phyloP scores from a whole-genome alignment of 1,140 invertebrate genomes.

The Physella acuta region DNA sequence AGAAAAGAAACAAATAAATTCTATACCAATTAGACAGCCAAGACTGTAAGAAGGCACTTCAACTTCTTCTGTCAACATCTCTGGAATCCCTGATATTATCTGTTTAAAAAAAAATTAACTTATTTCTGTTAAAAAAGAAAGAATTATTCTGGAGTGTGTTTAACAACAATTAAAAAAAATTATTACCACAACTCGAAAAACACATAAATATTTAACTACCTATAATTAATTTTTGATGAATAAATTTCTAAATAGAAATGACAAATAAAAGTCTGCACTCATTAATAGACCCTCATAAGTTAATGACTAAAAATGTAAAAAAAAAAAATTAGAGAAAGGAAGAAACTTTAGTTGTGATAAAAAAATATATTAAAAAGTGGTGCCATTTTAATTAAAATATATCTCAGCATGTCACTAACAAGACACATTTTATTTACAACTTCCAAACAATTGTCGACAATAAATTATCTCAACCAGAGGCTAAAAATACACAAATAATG shows the following conservation, averaged over 20 bases:
- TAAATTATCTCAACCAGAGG: no score
- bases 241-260: not conserved
- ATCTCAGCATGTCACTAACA: no score
- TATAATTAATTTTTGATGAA: not conserved
- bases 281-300: not conserved
- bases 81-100: conserved; percentile 70
- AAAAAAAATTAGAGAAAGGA: no score
- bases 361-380: no score
- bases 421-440: no score
- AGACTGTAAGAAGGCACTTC: conserved; percentile 67
- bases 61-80: conserved; percentile 68
- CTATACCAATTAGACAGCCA: conserved; percentile 72
- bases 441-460: no score
- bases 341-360: no score
- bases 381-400: no score
- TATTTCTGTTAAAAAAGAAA: not conserved
- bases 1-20: no score
- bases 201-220: not conserved
- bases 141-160: not conserved
- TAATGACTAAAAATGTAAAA: no score
- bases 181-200: no score
- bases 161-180: not conserved
- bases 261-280: not conserved
- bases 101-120: conserved; percentile 34
- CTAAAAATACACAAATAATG: no score